A percentile compares a stretch with the other conserved stretches of the same genome.
Conservation (phyloP, 2,113 vertebrate genomes). For the Pleuronectes platessa region DNA sequence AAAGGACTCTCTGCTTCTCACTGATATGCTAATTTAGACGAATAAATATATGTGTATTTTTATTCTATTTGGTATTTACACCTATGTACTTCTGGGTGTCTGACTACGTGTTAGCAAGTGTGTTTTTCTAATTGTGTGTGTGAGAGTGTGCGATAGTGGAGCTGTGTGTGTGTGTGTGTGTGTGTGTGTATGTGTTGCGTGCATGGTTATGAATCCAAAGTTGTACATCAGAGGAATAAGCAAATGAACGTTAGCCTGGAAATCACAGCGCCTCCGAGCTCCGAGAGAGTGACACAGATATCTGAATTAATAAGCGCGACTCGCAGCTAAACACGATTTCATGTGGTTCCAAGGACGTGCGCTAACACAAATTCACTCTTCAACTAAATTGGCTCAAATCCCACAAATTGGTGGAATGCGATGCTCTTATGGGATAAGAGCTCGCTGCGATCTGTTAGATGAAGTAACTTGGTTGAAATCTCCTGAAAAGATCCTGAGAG, state of each 20-base stretch:
- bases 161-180: background rate
- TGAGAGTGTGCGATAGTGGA: background rate
- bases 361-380: conserved; percentile 18
- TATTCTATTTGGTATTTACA: conserved; percentile 13
- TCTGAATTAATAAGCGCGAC: conserved; percentile 46
- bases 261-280: conserved; percentile 9
- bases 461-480: conserved; percentile 48
- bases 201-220: conserved; percentile 8
- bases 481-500: background rate
- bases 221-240: conserved; percentile 26
- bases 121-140: conserved; percentile 3
- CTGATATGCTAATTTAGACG: conserved; percentile 15
- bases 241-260: background rate
- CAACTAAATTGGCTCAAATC: conserved; percentile 33
- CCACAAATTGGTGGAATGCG: background rate
- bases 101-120: background rate
- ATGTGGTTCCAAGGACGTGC: conserved; percentile 13
- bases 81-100: conserved; percentile 5
- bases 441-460: conserved; percentile 7
- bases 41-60: conserved; percentile 14
- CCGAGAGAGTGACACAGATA: conserved; percentile 1
- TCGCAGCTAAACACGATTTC: conserved; percentile 24
- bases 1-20: conserved; percentile 30
- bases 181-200: conserved; percentile 2
- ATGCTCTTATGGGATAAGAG: background rate